Evolutionary conservation across 2,113 vertebrate species (phyloP), one percentile per base, ranked within the genome.

Genomic region (Notarius quadriscutis): DNA sequence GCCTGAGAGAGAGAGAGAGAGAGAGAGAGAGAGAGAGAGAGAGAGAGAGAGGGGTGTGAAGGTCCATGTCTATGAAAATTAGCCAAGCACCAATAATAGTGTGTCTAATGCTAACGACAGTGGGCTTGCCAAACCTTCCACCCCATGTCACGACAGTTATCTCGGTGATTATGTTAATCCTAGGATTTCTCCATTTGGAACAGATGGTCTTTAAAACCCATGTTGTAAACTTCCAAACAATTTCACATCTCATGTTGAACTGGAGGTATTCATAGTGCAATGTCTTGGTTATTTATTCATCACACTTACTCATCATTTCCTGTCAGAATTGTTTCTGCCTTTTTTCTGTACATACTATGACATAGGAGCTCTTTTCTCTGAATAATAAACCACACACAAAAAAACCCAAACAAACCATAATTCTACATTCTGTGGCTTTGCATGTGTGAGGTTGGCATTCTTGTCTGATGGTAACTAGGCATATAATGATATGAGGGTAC

Each of bases 1-100:
- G 95, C 91, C 98, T 99, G 88, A 84, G 7, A 84, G 25, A 83
- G 63, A 83, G 25, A 83, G 63, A 83, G 60, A 48, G 48, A 67
- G 48, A 74, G 7, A 85, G 25, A 81, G 20, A 78, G 25, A 86
- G 17, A 62, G 11, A 62, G 20, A 88, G 81, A 89, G 58, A 86
- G 63, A 84, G 53, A 80, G 48, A 84, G 41, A 89, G 74, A 90
- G 58, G 88, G 87, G 71, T 84, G 81, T 89, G 60, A 7, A 34
- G 87, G 60, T 78, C 87, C 65, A 79, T 84, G 83, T 57, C 65
- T 22, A 30, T 50, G 55, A 50, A n/a, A 81, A 60, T 82, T 60
- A 60, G 34, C 55, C 48, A 18, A 34, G 34, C 65, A 72, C 62
- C 20, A 50, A 57, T 41, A 57, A 62, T 78, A 74, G 87, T 88